phyloP scores from a whole-genome alignment of 2,113 vertebrate species.

The Indri indri region DNA sequence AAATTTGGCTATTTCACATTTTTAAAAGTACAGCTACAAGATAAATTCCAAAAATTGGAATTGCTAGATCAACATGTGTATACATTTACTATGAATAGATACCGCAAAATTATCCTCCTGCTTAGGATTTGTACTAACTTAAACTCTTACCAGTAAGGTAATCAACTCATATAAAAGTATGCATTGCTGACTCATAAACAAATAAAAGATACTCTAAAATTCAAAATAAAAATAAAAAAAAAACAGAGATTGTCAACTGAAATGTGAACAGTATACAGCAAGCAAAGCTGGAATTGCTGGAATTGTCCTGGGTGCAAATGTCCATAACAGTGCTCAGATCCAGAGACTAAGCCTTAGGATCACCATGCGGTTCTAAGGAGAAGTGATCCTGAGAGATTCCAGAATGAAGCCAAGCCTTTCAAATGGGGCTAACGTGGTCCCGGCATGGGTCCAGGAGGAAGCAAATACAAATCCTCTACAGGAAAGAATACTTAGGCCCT shows the following conservation, averaged over 20 bases:
- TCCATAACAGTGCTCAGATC: background rate
- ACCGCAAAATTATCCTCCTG: background rate
- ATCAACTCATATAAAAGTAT: background rate
- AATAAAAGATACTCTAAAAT: background rate
- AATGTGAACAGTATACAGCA: background rate
- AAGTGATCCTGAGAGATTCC: background rate
- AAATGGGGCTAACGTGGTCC: background rate
- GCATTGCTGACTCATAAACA: background rate
- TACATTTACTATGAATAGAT: background rate
- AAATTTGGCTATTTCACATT: background rate
- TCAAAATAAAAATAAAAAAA: constrained; percentile 27
- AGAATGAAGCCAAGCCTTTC: background rate
- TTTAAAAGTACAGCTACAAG: background rate
- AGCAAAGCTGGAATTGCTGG: background rate
- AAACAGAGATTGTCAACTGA: background rate
- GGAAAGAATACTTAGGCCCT: background rate
- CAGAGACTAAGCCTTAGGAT: background rate
- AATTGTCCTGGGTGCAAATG: background rate
- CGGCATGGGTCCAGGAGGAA: background rate
- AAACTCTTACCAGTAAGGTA: constrained; percentile 1
- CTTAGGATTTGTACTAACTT: background rate
- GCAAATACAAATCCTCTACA: background rate
- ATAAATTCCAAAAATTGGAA: constrained; percentile 30
- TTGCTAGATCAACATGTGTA: background rate
- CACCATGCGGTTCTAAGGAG: background rate